Conservation (phyloP, 2,113 vertebrate species). For the Pachypanchax playfairii region DNA sequence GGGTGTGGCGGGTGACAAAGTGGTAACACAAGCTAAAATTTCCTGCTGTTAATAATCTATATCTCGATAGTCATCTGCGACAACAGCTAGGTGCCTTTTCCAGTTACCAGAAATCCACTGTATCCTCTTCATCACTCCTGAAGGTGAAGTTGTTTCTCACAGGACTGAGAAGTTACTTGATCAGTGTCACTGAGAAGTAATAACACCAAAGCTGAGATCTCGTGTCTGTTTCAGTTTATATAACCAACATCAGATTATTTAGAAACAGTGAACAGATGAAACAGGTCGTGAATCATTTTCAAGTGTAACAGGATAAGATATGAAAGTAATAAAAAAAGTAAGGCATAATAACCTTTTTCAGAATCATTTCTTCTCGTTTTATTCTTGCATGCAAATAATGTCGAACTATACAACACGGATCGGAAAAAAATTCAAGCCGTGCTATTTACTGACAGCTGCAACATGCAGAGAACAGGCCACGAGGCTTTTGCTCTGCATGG, state of each 20-base stretch:
- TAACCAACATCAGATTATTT: too few species aligned
- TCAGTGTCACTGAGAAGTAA: too few species aligned
- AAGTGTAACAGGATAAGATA: too few species aligned
- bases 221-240: too few species aligned
- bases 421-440: conserved; percentile 53
- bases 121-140: conserved; percentile 39
- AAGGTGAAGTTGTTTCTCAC: too few species aligned
- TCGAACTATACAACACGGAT: conserved; percentile 12
- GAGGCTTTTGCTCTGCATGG: conserved; percentile 3
- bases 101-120: conserved; percentile 54
- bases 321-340: too few species aligned
- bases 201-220: too few species aligned
- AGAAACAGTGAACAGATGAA: too few species aligned
- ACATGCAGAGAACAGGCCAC: conserved; percentile 29
- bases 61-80: conserved; percentile 53
- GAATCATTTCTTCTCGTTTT: too few species aligned
- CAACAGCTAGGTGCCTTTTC: conserved; percentile 68
- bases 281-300: too few species aligned
- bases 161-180: too few species aligned
- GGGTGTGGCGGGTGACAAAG: conserved; percentile 66
- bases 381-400: conserved; percentile 14
- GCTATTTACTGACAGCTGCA: conserved; percentile 70
- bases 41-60: conserved; percentile 57
- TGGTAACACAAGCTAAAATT: conserved; percentile 53
- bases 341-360: too few species aligned